Evolutionary conservation across 2,113 vertebrate genomes (phyloP).

Genomic region (Phylloscopus whistleri): DNA sequence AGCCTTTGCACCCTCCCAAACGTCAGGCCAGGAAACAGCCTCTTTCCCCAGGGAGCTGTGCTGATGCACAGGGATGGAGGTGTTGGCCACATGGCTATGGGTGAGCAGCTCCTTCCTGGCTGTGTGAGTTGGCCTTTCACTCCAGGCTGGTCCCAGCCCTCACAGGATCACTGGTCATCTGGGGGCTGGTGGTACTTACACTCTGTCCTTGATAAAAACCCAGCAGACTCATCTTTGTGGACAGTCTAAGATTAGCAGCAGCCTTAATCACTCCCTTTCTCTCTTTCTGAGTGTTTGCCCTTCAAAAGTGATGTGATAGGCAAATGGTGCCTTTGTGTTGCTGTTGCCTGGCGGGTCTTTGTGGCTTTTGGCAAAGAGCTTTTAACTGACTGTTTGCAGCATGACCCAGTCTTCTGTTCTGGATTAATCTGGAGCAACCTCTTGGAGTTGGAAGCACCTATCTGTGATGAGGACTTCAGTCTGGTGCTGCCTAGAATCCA

Average conservation of each 20-base stretch:
- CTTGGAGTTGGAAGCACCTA: rapidly evolving
- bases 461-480: not conserved
- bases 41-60: not conserved
- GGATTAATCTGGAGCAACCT: not conserved
- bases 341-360: not conserved
- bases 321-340: not conserved
- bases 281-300: not conserved
- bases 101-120: not conserved
- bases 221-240: not conserved
- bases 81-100: rapidly evolving
- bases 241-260: not conserved
- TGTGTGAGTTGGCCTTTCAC: not conserved
- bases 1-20: not conserved
- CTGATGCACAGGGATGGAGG: not conserved
- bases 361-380: not conserved
- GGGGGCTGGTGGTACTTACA: not conserved
- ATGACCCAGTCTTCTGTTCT: rapidly evolving
- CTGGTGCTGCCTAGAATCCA: not conserved
- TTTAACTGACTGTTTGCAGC: not conserved
- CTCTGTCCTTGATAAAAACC: not conserved
- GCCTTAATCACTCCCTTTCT: not conserved
- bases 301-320: not conserved
- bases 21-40: rapidly evolving
- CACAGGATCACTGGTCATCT: not conserved
- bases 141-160: not conserved